Base-by-base conservation (phyloP, 2,797 vertebrate species). In the Arctocebus calabarensis region DNA sequence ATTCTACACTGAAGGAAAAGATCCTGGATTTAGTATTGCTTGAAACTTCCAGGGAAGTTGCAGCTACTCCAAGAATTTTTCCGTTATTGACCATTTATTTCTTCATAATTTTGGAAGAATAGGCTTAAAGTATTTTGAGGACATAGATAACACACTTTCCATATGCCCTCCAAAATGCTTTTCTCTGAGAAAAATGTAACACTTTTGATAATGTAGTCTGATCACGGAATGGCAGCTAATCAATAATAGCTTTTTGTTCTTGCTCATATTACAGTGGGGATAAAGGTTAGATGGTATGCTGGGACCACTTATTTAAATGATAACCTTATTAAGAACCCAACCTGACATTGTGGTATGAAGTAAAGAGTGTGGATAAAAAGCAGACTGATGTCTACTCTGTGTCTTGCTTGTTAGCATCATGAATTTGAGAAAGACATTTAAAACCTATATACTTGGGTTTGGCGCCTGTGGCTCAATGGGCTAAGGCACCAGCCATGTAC, bases 201-300 rank as follows among this genome's bases (percentile, higher is more conserved):
- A 59, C 59, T 86, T 83, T 84, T 52, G 48, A 20, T 91, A 91
- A 82, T 84, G 77, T 64, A 91, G 66, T 91, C 74, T 94, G 70
- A n/a, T 16, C 45, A 94, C 85, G 23, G 23, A 88, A 85, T 77
- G 48, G 6, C 43, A 93, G n/a, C 4, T 20, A 84, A 89, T 88
- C 90, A 85, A 74, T 70, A 85, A 48, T 14, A 88, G 40, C 23
- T 88, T 85, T 94, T 48, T 87, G 48, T 82, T 16, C 20, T 78
- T 40, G 59, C 59, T 85, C 70, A 62, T 82, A 14, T 32, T 84
- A 74, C 7, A 40, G 2, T 78, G 68, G 34, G 40, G 43, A 94
- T 81, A 88, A 45, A 77, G 45, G 64, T 43, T 34, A 68, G 75
- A 81, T 11, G 19, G 37, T 62, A 62, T 74, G 1, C 16, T 83